Evolutionary conservation across 2,113 vertebrate species (phyloP), one percentile per base, ranked within the genome.

Genomic region (Sturnira hondurensis): DNA sequence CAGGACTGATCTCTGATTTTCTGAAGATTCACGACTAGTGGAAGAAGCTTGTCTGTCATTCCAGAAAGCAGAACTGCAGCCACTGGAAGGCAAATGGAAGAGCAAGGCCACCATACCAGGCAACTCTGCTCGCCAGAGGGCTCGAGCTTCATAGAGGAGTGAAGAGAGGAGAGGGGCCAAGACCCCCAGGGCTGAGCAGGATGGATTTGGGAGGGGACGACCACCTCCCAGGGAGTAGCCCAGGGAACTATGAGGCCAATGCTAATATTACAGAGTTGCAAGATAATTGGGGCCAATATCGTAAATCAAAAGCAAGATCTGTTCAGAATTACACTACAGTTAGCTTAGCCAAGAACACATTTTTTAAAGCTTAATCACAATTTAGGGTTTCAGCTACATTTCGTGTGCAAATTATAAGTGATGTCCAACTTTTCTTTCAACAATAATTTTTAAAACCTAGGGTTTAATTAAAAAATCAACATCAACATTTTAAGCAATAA

Each of bases 1-100:
- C 85, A 96, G 43, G 95, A 63, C 47, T n/a, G n/a, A 61, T 96
- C 74, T 93, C 87, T 93, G 82, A 94, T 91, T 92, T 92, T 78
- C 95, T 96, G 17, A 85, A 74, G 52, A 71, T 96, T 95, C 73
- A 61, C 71, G 36, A 58, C 67, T 58, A 91, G 61, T 41, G 61
- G 45, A 83, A 96, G 47, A 94, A 94, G 94, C 19, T 11, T 68
- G 71, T 61, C 70, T 71, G 4, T 76, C 70, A 36, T 86, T 92
- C 58, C 67, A 65, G 20, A 89, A 90, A 90, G 78, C 56, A 61
- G 26, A 95, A 56, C 31, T 61, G 41, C 8, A 19, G 58, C 36
- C 33, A 41, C 22, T 41, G 26, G 63, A 67, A 91, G 61, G 50
- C 50, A 71, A 91, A 9, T 45, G 45, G 50, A 68, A 95, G 56